phyloP scores from a whole-genome alignment of 2,113 vertebrate species.

The Micronisus gabar region DNA sequence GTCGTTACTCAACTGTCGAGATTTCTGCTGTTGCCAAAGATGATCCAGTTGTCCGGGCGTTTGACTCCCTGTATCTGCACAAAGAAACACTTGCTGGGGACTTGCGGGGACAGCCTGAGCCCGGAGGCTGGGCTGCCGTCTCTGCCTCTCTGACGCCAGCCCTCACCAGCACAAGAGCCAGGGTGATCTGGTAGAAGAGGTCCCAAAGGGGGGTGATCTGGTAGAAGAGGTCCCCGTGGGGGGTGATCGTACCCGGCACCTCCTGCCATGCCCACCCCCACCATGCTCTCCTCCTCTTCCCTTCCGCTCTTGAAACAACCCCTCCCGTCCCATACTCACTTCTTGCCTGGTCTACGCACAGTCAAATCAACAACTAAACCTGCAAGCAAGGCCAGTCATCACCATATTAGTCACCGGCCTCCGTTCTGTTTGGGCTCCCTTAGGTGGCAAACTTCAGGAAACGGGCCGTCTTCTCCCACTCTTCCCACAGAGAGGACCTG shows the following conservation, averaged over 20 bases:
- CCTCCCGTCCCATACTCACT: neutral
- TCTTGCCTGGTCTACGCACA: neutral
- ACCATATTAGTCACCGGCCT: neutral
- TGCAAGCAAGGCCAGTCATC: neutral
- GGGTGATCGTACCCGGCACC: fast-evolving
- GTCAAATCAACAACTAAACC: neutral
- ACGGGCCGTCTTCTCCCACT: neutral
- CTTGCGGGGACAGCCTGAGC: neutral
- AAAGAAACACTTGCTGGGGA: no score
- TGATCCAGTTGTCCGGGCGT: fast-evolving
- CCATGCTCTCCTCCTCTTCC: neutral
- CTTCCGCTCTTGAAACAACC: neutral
- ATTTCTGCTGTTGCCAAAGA: neutral
- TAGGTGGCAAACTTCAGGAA: neutral
- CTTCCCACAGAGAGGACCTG: neutral
- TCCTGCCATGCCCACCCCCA: neutral
- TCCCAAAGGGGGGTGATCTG: neutral
- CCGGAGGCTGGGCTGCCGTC: fast-evolving
- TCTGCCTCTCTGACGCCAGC: neutral
- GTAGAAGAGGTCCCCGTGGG: neutral
- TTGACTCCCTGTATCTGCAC: neutral
- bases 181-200: neutral
- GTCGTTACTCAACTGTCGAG: neutral
- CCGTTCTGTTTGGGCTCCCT: neutral
- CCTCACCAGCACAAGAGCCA: neutral